A percentile compares a stretch with the other conserved stretches of the same genome.
These are phyloP conservation scores for Gila robusta DNA, from an alignment of 2,797 vertebrate species.

Conservation along the genomic window DNA sequence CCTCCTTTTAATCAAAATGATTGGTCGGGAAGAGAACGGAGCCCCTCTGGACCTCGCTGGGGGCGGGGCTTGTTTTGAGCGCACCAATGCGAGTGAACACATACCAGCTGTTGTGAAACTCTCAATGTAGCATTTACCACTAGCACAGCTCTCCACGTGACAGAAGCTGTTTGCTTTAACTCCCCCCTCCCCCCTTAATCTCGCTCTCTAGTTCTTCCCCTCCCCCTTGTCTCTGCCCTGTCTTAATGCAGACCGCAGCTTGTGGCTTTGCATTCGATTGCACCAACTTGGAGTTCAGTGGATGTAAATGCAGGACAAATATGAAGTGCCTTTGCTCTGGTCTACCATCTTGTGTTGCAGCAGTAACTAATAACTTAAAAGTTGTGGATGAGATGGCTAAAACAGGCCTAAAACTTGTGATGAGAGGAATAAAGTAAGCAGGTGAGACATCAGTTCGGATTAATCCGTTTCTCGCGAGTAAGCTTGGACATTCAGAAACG, in stretches of 20 bases:
- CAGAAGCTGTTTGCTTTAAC: constrained; percentile 49
- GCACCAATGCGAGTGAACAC: constrained; percentile 24
- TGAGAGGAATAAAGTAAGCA: not conserved
- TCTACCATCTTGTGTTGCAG: not conserved
- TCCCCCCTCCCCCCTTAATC: constrained; percentile 45
- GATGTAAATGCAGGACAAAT: not conserved
- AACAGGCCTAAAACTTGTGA: not conserved
- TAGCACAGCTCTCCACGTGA: constrained; percentile 59
- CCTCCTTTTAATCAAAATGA: constrained; percentile 38
- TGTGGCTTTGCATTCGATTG: not conserved
- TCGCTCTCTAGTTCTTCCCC: constrained; percentile 34
- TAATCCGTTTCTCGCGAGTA: not conserved
- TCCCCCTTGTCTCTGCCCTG: constrained; percentile 44
- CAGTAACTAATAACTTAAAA: not conserved
- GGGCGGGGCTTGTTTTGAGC: constrained; percentile 28
- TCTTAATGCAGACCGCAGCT: constrained; percentile 42
- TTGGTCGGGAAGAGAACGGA: constrained; percentile 52
- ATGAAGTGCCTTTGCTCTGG: not conserved
- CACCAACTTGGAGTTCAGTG: not conserved
- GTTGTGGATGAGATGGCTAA: not conserved
- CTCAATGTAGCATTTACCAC: constrained; percentile 60
- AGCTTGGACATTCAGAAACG: constrained; percentile 38
- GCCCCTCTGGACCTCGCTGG: constrained; percentile 34
- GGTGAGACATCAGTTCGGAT: constrained; percentile 2
- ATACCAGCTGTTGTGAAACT: constrained; percentile 65